A percentile compares a stretch with the other conserved stretches of the same genome.
Evolutionary conservation across 2,113 vertebrate species (phyloP).

Genomic region (Corvus cornix): DNA sequence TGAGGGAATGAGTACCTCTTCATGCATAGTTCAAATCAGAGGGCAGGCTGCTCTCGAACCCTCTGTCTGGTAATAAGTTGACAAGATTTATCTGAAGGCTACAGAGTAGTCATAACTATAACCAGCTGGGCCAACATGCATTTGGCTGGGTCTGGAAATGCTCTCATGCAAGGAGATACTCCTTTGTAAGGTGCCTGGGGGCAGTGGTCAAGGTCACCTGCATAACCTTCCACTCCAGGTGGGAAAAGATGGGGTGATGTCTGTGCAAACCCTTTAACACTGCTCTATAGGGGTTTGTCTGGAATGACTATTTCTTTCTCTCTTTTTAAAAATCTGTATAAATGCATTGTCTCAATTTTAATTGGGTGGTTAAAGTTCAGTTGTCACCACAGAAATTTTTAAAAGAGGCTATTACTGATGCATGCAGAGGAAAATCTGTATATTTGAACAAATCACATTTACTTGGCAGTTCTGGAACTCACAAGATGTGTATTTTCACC

Average conservation of each 20-base stretch:
- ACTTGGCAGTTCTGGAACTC: not conserved
- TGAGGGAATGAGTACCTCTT: not conserved
- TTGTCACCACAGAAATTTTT: not conserved
- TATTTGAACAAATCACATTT: not conserved
- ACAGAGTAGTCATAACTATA: accelerated
- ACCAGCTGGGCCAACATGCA: not conserved
- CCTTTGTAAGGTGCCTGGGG: not conserved
- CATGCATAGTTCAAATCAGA: not conserved
- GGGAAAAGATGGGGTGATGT: accelerated
- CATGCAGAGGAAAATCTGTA: not conserved
- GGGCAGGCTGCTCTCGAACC: not conserved
- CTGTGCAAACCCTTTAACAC: not conserved
- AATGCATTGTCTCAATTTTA: not conserved
- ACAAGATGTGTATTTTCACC: not conserved
- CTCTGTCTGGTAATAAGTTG: accelerated
- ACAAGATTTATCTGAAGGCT: not conserved
- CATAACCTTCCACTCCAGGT: not conserved
- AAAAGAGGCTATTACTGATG: not conserved
- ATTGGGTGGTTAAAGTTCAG: not conserved
- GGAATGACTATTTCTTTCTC: not conserved
- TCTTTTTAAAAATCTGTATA: not conserved
- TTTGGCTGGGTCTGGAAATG: not conserved
- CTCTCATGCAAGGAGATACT: not conserved
- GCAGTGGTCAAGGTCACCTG: not conserved
- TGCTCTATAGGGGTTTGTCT: not conserved